Percentiles rank a stretch among this genome's conserved stretches.
Conservation (phyloP, 2,113 vertebrate genomes). For the Bothrops jararaca region DNA sequence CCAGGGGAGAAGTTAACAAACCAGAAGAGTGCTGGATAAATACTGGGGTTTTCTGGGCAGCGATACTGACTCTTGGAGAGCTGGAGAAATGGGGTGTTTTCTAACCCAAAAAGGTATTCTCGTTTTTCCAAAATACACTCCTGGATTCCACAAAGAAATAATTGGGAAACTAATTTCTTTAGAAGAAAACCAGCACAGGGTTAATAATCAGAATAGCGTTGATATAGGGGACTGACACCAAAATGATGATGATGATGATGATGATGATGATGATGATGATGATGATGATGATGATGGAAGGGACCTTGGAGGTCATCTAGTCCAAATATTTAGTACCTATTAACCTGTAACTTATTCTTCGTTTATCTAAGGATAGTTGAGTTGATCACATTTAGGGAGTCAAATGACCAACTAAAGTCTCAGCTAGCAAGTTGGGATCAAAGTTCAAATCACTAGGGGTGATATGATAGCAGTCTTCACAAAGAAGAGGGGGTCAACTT, state of each 20-base stretch:
- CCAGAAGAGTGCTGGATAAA: not conserved
- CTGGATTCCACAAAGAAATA: not conserved
- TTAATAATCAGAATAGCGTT: not conserved
- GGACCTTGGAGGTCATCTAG: no score
- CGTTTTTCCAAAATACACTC: not conserved
- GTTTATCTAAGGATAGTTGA: not conserved
- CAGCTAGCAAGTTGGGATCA: not conserved
- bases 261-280: no score
- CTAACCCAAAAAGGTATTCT: not conserved
- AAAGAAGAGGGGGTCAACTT: not conserved
- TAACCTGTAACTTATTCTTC: not conserved
- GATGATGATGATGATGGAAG: no score
- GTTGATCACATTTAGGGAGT: not conserved
- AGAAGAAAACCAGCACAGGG: not conserved
- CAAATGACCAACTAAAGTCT: not conserved
- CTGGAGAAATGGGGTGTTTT: not conserved
- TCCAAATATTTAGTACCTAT: not conserved
- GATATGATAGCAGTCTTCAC: not conserved
- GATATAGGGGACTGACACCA: not conserved
- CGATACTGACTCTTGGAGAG: not conserved
- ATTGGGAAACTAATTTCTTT: not conserved
- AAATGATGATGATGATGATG: not conserved
- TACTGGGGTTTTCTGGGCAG: not conserved
- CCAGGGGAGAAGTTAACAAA: not conserved
- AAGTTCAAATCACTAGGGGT: not conserved